Evolutionary conservation across 2,888 invertebrate genomes (phyloP).

Genomic region (Dione juno): DNA sequence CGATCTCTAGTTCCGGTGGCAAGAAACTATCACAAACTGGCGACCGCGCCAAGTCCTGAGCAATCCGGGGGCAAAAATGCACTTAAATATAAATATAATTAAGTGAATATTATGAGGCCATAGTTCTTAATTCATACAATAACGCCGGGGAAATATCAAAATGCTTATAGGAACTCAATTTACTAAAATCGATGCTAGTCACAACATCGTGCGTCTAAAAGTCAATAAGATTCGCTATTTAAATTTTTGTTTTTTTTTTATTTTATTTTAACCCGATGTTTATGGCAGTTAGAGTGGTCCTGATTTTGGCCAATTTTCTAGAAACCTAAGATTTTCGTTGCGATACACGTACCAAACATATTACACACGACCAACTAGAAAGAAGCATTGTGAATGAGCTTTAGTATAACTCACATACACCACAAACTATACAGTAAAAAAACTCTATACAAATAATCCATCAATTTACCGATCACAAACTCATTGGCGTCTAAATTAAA

Average conservation of each 20-base stretch:
- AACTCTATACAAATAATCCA: slow-evolving; percentile 73
- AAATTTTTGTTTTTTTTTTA: neutral
- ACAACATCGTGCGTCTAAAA: slow-evolving; percentile 36
- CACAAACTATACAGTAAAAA: slow-evolving; percentile 76
- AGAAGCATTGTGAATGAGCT: slow-evolving; percentile 54
- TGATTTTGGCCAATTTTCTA: slow-evolving; percentile 32
- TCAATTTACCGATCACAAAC: slow-evolving; percentile 68
- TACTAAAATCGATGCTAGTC: slow-evolving; percentile 35
- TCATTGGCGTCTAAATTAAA: slow-evolving; percentile 66
- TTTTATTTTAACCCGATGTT: slow-evolving; percentile 26
- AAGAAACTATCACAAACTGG: slow-evolving; percentile 80
- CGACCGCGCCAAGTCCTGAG: slow-evolving; percentile 51
- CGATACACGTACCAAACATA: slow-evolving; percentile 25
- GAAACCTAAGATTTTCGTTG: slow-evolving; percentile 36
- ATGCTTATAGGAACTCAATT: slow-evolving; percentile 45
- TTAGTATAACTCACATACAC: slow-evolving; percentile 65
- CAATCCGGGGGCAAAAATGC: slow-evolving; percentile 51
- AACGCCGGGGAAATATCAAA: slow-evolving; percentile 31
- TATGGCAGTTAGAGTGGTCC: slow-evolving; percentile 42
- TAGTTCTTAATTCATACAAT: slow-evolving; percentile 23
- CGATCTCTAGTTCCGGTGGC: slow-evolving; percentile 63
- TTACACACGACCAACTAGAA: slow-evolving; percentile 18
- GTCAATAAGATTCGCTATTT: slow-evolving; percentile 26
- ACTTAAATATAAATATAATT: slow-evolving; percentile 35
- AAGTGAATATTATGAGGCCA: slow-evolving; percentile 20